phyloP scores from a whole-genome alignment of 1,140 invertebrate species.

The Caenorhabditis briggsae region DNA sequence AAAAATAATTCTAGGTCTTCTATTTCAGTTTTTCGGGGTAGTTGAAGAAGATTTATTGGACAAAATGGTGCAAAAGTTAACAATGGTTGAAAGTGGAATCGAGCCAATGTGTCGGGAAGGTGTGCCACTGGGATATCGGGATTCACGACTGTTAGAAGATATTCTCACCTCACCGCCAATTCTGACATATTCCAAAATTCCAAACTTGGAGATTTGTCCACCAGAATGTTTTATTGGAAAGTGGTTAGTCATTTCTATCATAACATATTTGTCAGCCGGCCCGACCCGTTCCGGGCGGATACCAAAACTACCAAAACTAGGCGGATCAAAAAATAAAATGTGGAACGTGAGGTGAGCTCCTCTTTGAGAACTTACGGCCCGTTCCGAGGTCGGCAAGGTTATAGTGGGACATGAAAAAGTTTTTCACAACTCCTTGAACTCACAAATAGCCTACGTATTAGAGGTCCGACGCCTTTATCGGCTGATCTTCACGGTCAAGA shows the following conservation, averaged over 20 bases:
- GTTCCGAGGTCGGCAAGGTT: too few relatives aligned
- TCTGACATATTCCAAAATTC: not conserved
- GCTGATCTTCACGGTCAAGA: too few relatives aligned
- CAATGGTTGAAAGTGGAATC: not conserved
- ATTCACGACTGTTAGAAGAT: not conserved
- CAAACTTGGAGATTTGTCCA: constrained; percentile 4
- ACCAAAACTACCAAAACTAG: too few relatives aligned
- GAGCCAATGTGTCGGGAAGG: not conserved
- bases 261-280: too few relatives aligned
- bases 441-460: too few relatives aligned
- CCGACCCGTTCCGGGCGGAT: too few relatives aligned
- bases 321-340: too few relatives aligned
- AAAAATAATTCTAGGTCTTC: too few relatives aligned
- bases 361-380: not conserved
- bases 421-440: too few relatives aligned
- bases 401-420: too few relatives aligned
- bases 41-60: constrained; percentile 2
- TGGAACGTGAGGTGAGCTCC: too few relatives aligned
- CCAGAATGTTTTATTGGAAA: not conserved
- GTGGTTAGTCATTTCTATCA: not conserved
- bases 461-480: too few relatives aligned
- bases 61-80: constrained; percentile 15
- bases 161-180: not conserved
- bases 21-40: not conserved
- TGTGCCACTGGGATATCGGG: constrained; percentile 9